A percentile compares a stretch with the other conserved stretches of the same genome.
phyloP scores from a whole-genome alignment of 2,113 vertebrate species.

The Merops nubicus region DNA sequence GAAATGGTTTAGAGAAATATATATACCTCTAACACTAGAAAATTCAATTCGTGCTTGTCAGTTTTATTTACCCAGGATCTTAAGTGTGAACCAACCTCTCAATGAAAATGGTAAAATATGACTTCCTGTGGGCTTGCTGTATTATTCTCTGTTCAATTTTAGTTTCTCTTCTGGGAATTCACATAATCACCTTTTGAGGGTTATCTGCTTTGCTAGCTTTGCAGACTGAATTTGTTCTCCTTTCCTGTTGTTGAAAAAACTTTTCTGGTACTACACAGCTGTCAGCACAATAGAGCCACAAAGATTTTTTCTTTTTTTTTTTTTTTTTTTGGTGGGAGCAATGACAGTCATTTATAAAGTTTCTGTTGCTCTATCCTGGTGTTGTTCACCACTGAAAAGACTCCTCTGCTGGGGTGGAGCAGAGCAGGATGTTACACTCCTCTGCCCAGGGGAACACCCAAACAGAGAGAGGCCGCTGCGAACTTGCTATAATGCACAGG shows the following conservation, averaged over 20 bases:
- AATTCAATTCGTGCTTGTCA: not conserved
- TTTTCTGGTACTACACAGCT: not conserved
- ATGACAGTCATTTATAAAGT: not conserved
- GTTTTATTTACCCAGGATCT: not conserved
- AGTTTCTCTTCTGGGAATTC: conserved; percentile 55
- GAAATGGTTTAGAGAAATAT: not conserved
- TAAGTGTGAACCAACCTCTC: not conserved
- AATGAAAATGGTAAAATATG: not conserved
- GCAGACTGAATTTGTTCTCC: not conserved
- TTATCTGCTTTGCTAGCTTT: conserved; percentile 18
- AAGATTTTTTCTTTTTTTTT: no score
- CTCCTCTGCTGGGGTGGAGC: not conserved
- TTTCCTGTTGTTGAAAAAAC: conserved; percentile 14
- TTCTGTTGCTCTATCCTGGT: not conserved
- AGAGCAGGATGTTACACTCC: not conserved
- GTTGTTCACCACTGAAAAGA: not conserved
- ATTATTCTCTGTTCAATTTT: not conserved
- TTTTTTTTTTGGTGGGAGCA: not conserved
- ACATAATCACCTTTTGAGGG: not conserved
- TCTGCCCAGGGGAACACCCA: not conserved
- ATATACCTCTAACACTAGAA: not conserved
- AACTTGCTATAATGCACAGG: fast-evolving
- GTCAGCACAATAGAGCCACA: not conserved
- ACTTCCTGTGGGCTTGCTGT: not conserved
- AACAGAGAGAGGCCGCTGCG: not conserved